Evolutionary conservation across 2,113 vertebrate species (phyloP).

Genomic region (Formicarius rufipectus): DNA sequence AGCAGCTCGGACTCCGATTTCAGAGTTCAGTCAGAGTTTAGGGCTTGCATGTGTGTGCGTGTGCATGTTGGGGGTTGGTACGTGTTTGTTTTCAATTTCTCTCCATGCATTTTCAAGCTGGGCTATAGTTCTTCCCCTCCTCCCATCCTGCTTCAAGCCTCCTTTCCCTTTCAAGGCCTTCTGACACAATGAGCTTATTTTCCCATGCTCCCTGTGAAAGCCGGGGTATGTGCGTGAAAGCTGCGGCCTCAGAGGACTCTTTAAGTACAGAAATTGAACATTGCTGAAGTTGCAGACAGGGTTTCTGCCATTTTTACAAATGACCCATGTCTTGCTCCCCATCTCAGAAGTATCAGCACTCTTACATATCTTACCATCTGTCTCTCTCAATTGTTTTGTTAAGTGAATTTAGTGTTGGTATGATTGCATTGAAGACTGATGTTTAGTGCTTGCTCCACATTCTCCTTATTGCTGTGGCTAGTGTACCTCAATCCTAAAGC

Average conservation of each 20-base stretch:
- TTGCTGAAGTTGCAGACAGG: slow-evolving; percentile 17
- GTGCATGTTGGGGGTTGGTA: not conserved
- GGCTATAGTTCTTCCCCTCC: not conserved
- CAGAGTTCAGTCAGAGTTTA: slow-evolving; percentile 33
- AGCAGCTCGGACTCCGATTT: not conserved
- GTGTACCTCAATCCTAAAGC: not conserved
- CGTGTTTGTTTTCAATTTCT: not conserved
- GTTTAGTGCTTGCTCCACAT: not conserved
- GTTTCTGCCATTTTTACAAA: slow-evolving; percentile 55
- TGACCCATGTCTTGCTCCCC: slow-evolving; percentile 4
- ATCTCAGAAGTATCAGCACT: slow-evolving; percentile 37
- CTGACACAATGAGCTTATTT: slow-evolving; percentile 50
- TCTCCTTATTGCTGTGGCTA: not conserved
- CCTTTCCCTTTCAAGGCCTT: slow-evolving; percentile 63
- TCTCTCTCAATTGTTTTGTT: not conserved
- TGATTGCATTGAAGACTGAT: not conserved
- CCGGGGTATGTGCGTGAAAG: not conserved
- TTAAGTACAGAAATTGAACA: slow-evolving; percentile 8
- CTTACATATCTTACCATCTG: slow-evolving; percentile 31
- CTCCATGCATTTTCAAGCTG: slow-evolving; percentile 3
- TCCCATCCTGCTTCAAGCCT: not conserved
- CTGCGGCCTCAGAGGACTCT: slow-evolving; percentile 21
- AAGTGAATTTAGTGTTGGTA: not conserved
- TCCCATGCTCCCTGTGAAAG: slow-evolving; percentile 57
- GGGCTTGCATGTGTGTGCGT: not conserved